These are phyloP conservation scores for Arrhamphus sclerolepis DNA, from an alignment of 2,797 vertebrate genomes.

Conservation along the genomic window DNA sequence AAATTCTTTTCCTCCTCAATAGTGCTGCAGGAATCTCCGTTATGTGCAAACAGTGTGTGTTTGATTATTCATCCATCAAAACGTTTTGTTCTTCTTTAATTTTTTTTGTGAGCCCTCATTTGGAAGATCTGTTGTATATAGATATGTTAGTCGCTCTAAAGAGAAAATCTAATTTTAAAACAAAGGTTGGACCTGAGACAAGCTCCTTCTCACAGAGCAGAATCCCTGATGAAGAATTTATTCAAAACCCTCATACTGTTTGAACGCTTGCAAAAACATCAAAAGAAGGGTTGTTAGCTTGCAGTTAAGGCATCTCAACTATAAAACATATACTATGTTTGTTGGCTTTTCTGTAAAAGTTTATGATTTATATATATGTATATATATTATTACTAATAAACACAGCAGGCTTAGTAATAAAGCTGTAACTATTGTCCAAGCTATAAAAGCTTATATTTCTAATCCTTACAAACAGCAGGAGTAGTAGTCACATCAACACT, in stretches of 20 bases:
- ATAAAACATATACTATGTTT: no score
- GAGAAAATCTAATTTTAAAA: neutral
- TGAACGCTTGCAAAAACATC: neutral
- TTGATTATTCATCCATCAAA: constrained; percentile 38
- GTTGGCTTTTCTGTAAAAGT: no score
- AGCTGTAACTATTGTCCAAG: no score
- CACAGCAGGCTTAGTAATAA: no score
- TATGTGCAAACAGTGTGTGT: constrained; percentile 35
- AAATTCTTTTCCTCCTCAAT: constrained; percentile 9
- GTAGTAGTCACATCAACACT: neutral
- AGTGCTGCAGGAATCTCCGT: constrained; percentile 15
- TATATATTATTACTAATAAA: no score
- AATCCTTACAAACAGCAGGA: neutral
- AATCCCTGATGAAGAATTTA: neutral
- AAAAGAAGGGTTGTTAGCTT: no score
- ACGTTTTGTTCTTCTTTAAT: constrained; percentile 27
- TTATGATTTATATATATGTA: no score
- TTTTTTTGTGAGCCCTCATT: constrained; percentile 13
- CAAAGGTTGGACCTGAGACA: constrained; percentile 9
- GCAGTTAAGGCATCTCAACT: no score
- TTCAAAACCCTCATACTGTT: neutral
- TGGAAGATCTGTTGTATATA: constrained; percentile 3
- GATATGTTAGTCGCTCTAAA: neutral
- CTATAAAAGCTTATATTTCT: neutral
- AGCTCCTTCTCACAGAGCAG: neutral